Evolutionary conservation across 2,113 vertebrate genomes (phyloP), one percentile per base, ranked within the genome.

Genomic region (Lasiurus borealis): DNA sequence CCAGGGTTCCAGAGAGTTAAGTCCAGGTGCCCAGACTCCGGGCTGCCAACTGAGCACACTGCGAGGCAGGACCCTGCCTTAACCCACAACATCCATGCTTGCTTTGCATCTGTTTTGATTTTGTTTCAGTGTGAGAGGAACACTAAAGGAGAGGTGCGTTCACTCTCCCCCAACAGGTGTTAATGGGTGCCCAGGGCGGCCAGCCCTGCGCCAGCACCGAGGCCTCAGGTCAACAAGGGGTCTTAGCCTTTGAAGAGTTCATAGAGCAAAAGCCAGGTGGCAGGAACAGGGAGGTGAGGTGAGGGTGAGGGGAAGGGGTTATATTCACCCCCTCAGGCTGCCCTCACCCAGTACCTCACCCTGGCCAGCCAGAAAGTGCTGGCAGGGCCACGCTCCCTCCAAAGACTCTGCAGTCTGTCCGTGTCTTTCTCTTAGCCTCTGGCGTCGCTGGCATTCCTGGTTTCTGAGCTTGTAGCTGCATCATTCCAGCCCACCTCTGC

Each of bases 381-480:
- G 25, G 57, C n/a, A 15, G 57, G 34, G 46, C 50, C 0, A 0
- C 6, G 50, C 15, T 11, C 31, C 23, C 50, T 59, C 23, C 0
- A 8, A 3, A 48, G 62, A 3, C 75, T 57, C 75, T 23, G n/a
- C 40, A n/a, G 5, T 40, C 27, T 10, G 40, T 13, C 29, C 3
- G 18, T 3, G 4, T 12, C n/a, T 54, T 31, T 52, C 44, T 64
- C 13, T 71, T 11, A 5, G 75, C 75, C 27, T 21, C 27, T 3
- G 10, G 11, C 3, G 3, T 0, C 6, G 85, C 44, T 8, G 66
- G 27, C 27, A 1, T 5, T 19, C 44, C 0, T 0, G 66, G 25
- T 46, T 57, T 8, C 52, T 50, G 14, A 6, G 54, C 40, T 48
- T 31, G 16, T 23, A 6, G 40, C 16, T 4, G 13, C 50, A 6